Evolutionary conservation across 2,888 invertebrate species (phyloP), one percentile per base, ranked within the genome.

Genomic region (Xestoiulus laeticollis): DNA sequence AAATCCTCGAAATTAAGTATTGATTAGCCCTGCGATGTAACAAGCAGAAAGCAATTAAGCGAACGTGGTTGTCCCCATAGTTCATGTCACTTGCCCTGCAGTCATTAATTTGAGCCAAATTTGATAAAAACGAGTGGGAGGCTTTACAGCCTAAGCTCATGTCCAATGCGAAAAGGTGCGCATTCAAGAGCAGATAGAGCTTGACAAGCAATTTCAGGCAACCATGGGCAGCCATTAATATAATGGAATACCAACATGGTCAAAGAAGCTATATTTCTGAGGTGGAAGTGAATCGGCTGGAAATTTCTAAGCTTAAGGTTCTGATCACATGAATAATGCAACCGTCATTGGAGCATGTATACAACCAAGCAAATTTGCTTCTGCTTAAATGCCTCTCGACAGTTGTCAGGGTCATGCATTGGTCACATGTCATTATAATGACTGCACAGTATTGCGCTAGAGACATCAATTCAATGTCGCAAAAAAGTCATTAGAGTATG

Each of bases 1-100:
- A 68, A 68, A 68, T 68, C 68, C 68, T 68, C 68, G 26, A 68
- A 68, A 68, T 68, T 68, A 68, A 68, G 68, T 68, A 68, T 68
- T 68, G 68, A 68, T 68, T 26, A 68, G 68, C 68, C 4, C n/a
- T n/a, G 59, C 59, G 6, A n/a, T 59, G 59, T n/a, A 59, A 6
- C 48, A 59, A 68, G 26, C 68, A 68, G 26, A n/a, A 68, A 68
- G 68, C 68, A 68, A 68, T 68, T 68, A 68, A 68, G 68, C 68
- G 26, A 68, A 68, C 68, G 26, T 2, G 68, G 1, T 8, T 68
- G 68, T 12, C 68, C 68, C 26, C 68, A n/a, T 68, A 68, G 26
- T 68, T 68, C 26, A 22, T 26, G 68, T 68, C 68, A 26, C 10
- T 68, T 68, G 68, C 68, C 68, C 68, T 26, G 10, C 26, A 68